Evolutionary conservation across 2,113 vertebrate species (phyloP).

Genomic region (Mobula hypostoma): DNA sequence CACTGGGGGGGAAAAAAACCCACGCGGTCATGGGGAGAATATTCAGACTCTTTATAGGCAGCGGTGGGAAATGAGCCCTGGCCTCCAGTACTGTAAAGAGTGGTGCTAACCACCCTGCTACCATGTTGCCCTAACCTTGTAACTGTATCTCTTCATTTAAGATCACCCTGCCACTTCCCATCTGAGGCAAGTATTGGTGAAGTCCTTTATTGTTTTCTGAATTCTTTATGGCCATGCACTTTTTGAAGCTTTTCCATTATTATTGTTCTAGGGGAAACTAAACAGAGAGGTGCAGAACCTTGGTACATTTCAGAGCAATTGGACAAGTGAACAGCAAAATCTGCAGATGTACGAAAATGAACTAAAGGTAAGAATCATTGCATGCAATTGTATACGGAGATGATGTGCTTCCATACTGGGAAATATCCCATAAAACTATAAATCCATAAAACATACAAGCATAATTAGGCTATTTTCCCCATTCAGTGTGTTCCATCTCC

Average conservation of each 20-base stretch:
- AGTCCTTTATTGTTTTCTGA: not conserved
- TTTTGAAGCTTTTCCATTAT: not conserved
- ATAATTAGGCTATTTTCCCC: no score
- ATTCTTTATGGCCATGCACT: not conserved
- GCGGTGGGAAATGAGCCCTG: no score
- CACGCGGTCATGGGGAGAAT: no score
- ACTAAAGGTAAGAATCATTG: not conserved
- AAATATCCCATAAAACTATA: not conserved
- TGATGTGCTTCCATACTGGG: not conserved
- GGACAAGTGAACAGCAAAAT: not conserved
- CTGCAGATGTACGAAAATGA: not conserved
- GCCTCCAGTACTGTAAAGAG: no score
- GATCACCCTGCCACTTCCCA: not conserved
- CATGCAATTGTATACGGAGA: not conserved
- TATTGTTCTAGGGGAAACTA: not conserved
- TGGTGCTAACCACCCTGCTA: no score
- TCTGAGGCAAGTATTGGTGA: no score
- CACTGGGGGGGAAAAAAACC: no score
- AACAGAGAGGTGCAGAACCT: not conserved
- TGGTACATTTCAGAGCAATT: not conserved
- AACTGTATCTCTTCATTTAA: no score
- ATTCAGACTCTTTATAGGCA: no score
- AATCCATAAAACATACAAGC: no score
- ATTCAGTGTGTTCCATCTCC: no score
- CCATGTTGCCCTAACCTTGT: no score